A percentile compares a stretch with the other conserved stretches of the same genome.
Evolutionary conservation across 1,140 invertebrate genomes (phyloP).

Genomic region (Drosophila rhopaloa): DNA sequence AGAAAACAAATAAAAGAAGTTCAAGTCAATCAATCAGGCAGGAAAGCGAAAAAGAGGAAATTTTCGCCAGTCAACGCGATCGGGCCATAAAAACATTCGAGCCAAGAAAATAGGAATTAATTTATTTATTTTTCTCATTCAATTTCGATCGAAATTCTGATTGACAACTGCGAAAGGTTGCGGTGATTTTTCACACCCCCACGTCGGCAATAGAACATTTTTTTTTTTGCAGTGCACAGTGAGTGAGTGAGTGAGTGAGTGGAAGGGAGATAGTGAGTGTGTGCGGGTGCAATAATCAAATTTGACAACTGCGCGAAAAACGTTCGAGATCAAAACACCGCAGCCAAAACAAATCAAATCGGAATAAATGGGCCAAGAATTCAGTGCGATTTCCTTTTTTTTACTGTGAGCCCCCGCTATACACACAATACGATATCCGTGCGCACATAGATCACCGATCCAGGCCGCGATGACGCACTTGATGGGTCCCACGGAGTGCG

Average conservation of each 20-base stretch:
- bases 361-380: slow-evolving; percentile 51
- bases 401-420: slow-evolving; percentile 16
- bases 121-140: slow-evolving; percentile 3
- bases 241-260: slow-evolving; percentile 17
- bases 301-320: slow-evolving; percentile 81
- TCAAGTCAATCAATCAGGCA: slow-evolving; percentile 56
- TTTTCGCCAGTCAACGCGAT: slow-evolving; percentile 63
- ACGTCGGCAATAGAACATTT: slow-evolving; percentile 5
- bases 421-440: neutral
- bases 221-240: slow-evolving; percentile 54
- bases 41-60: slow-evolving; percentile 10
- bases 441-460: slow-evolving; percentile 3
- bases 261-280: slow-evolving; percentile 7
- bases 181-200: slow-evolving; percentile 32
- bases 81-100: slow-evolving; percentile 60
- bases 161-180: slow-evolving; percentile 43
- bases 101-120: slow-evolving; percentile 10
- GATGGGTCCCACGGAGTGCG: slow-evolving; percentile 79
- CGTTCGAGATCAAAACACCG: slow-evolving; percentile 67
- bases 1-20: slow-evolving; percentile 37
- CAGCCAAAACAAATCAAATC: slow-evolving; percentile 36
- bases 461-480: slow-evolving; percentile 65
- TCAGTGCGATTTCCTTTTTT: slow-evolving; percentile 21
- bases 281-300: slow-evolving; percentile 67
- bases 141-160: slow-evolving; percentile 32